Percentiles rank a stretch among this genome's conserved stretches.
Conservation (phyloP, 2,113 vertebrate species). For the Crotophaga sulcirostris region DNA sequence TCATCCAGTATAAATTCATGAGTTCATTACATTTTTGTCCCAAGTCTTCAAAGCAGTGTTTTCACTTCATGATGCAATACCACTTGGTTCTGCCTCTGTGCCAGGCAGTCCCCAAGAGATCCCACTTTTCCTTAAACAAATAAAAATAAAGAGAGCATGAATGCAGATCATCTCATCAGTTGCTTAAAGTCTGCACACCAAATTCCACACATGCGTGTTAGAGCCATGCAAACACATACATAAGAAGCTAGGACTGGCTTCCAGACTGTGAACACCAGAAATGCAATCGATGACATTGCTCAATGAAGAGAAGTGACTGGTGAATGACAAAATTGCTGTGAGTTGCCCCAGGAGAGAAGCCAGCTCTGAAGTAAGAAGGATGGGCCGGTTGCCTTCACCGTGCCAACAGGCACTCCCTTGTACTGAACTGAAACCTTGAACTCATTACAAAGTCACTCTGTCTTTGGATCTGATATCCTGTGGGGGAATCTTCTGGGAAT, state of each 20-base stretch:
- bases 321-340: background rate
- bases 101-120: background rate
- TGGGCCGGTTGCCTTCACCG: background rate
- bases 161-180: background rate
- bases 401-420: slow-evolving; percentile 3
- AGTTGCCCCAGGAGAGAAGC: background rate
- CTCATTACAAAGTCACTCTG: slow-evolving; percentile 60
- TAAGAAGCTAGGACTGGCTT: background rate
- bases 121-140: background rate
- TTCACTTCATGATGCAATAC: background rate
- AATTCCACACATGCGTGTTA: background rate
- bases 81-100: background rate
- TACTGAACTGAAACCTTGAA: slow-evolving; percentile 24
- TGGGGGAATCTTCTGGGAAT: slow-evolving; percentile 60
- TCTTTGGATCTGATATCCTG: slow-evolving; percentile 22
- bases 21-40: background rate
- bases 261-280: background rate
- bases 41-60: background rate
- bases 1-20: slow-evolving; percentile 32
- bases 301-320: background rate
- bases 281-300: background rate
- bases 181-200: background rate
- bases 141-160: background rate
- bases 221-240: background rate
- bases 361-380: background rate